phyloP scores from a whole-genome alignment of 92 coral and sea anemone genomes.

The Ricordea florida region DNA sequence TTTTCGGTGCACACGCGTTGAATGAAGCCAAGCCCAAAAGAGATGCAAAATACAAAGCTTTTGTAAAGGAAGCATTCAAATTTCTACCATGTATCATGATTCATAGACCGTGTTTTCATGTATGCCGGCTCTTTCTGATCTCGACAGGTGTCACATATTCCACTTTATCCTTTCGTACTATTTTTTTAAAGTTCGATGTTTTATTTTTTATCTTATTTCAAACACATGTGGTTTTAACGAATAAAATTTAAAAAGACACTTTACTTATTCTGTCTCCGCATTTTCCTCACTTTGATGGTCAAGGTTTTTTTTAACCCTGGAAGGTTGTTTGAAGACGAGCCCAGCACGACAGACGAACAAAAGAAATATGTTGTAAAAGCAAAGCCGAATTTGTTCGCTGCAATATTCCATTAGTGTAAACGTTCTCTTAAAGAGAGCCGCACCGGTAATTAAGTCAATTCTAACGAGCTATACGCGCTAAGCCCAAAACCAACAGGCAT shows the following conservation, averaged over 20 bases:
- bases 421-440: background rate
- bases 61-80: slow-evolving; percentile 14
- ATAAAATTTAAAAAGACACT: slow-evolving; percentile 28
- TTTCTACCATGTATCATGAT: slow-evolving; percentile 28
- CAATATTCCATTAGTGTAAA: slow-evolving; percentile 26
- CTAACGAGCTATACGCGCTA: slow-evolving; percentile 2
- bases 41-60: slow-evolving; percentile 27
- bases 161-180: slow-evolving; percentile 15
- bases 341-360: background rate
- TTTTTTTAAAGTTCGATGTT: slow-evolving; percentile 30
- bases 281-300: no score
- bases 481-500: slow-evolving; percentile 17
- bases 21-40: slow-evolving; percentile 13
- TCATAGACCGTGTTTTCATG: slow-evolving; percentile 8
- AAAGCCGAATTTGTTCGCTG: slow-evolving; percentile 14
- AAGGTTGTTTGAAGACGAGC: background rate
- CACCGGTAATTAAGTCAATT: slow-evolving; percentile 33
- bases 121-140: slow-evolving; percentile 9
- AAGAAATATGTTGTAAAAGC: background rate
- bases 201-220: slow-evolving; percentile 28
- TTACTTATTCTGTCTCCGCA: no score
- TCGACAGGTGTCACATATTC: slow-evolving; percentile 42
- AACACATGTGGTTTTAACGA: slow-evolving; percentile 27
- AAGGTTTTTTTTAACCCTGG: background rate
- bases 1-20: slow-evolving; percentile 66